Evolutionary conservation across 2,888 invertebrate genomes (phyloP), one percentile per base, ranked within the genome.

Genomic region (Cheilosia vulpina): DNA sequence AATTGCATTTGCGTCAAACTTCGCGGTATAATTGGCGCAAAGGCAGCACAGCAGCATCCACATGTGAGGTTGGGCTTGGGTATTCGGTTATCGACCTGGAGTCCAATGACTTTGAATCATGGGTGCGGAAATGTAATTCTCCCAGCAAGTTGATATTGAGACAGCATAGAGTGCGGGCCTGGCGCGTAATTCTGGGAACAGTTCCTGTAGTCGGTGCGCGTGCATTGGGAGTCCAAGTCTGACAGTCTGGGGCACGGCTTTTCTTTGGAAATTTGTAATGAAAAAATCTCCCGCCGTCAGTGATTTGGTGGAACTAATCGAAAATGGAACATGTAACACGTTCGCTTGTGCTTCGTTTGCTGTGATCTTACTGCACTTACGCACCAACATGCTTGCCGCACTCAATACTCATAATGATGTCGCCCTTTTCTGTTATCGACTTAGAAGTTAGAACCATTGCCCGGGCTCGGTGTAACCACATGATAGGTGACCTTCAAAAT

Each of bases 111-210:
- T 73, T 80, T 72, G 66, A 68, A 13, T n/a, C 50, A 47, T 53
- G 66, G 60, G 80, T 24, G 53, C 55, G 62, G 19, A 68, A 68
- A 21, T 55, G 24, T 47, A 73, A 73, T 72, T 79, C 60, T 43
- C 5, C 19, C 50, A 27, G 41, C 17, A 52, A 87, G 71, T 69
- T 71, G 71, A 81, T 88, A 89, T 89, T 90, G 88, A 90, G 89
- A 89, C 85, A 87, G 83, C 89, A 87, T 89, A 89, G 88, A 88
- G 88, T 63, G 68, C 31, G 45, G 65, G 69, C 52, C 52, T 58
- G 62, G 57, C 47, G 71, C 57, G 17, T 9, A 57, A 53, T 38
- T 41, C 53, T n/a, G 7, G 21, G 53, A 66, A 21, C 53, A 43
- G 45, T 66, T 52, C 15, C 34, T 21, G 34, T 50, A 13, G 38